phyloP scores from a whole-genome alignment of 2,888 invertebrate species.

The Caenorhabditis plicata region DNA sequence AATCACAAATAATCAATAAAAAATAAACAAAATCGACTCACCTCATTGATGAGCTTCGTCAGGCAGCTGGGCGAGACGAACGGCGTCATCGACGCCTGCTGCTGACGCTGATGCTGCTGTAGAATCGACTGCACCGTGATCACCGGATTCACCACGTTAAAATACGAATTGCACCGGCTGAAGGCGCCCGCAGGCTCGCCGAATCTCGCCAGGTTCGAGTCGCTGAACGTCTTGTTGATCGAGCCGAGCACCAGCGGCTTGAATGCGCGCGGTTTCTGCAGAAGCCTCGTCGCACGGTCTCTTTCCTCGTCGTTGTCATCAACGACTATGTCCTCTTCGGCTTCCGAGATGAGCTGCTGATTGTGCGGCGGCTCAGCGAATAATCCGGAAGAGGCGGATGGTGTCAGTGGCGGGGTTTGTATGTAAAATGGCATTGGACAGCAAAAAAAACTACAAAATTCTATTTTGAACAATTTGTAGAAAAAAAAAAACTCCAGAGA shows the following conservation, averaged over 20 bases:
- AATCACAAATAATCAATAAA: too few species aligned
- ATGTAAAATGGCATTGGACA: constrained; percentile 38
- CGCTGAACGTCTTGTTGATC: constrained; percentile 12
- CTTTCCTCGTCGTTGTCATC: constrained; percentile 11
- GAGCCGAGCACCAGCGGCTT: not conserved
- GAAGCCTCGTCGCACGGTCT: constrained; percentile 12
- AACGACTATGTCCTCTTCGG: constrained; percentile 17
- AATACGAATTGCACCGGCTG: too few species aligned
- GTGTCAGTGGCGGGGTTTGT: constrained; percentile 30
- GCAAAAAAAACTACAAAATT: too few species aligned
- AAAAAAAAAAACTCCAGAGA: too few species aligned
- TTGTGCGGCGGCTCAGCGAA: constrained; percentile 7
- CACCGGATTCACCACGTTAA: constrained; percentile 14
- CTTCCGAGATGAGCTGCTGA: constrained; percentile 9
- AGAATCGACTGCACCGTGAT: constrained; percentile 27
- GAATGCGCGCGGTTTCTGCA: too few species aligned
- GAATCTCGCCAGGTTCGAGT: constrained; percentile 8
- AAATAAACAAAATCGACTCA: too few species aligned
- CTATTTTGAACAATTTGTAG: too few species aligned
- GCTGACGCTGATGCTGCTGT: constrained; percentile 25
- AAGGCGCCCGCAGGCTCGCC: not conserved
- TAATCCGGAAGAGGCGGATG: constrained; percentile 10
- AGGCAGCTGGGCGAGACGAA: constrained; percentile 15
- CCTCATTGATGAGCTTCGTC: constrained; percentile 26
- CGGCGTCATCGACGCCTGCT: constrained; percentile 17